Evolutionary conservation across 1,140 invertebrate genomes (phyloP), one percentile per base, ranked within the genome.

Genomic region (Neodiprion fabricii): DNA sequence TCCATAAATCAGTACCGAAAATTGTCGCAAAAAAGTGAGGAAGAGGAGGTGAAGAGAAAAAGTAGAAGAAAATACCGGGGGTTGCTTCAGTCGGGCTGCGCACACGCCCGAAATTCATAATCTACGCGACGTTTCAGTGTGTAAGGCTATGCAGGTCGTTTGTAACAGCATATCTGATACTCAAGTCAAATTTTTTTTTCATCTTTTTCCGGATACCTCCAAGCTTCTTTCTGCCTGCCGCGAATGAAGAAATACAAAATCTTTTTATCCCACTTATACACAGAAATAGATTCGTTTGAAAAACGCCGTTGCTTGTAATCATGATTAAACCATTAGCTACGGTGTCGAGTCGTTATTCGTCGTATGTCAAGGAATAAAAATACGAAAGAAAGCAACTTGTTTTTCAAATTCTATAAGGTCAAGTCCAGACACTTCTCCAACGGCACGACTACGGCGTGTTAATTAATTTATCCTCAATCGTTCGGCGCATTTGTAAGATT

Each of bases 21-120:
- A 69, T 69, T 21, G 67, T 69, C 40, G 67, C 67, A 69, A 69
- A 69, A 69, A 69, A 69, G 61, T 7, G 12, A 21, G 12, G 17
- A 69, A 69, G 17, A 69, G 17, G 17, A 69, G 17, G 17, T 65
- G 21, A 53, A 74, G 67, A 48, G 53, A 70, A 48, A 76, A 72
- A 77, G 74, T 71, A 71, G 48, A 74, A 77, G 76, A 79, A 76
- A 71, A 77, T 73, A 73, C 23, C 61, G 71, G 75, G 12, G 28
- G 14, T 21, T 71, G 48, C 11, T 40, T 70, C 14, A 47, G 23
- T 23, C 12, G 53, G 77, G 78, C 70, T 81, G 77, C 80, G 80
- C 67, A 21, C 40, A 69, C 17, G 67, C 40, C 17, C 17, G 67
- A 21, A 69, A 69, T 69, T 69, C 67, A 69, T 69, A 69, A 69